Conservation (phyloP, 2,888 invertebrate genomes). For the Orgyia antiqua region DNA sequence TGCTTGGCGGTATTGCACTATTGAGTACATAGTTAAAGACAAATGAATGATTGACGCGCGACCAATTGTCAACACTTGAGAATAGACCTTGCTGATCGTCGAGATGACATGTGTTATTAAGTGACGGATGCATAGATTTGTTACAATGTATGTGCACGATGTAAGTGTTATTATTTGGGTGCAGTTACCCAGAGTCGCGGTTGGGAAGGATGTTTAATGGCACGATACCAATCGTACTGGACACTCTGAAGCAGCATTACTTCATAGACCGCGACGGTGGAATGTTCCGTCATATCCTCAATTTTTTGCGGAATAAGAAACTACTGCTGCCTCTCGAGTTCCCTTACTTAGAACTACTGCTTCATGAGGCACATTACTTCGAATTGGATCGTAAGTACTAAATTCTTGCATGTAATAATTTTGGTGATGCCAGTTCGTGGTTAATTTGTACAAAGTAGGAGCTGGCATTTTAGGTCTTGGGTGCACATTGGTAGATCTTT, state of each 20-base stretch:
- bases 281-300: conserved; percentile 98
- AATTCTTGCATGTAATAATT: too few species aligned
- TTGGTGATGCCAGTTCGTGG: too few species aligned
- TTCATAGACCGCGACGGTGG: conserved; percentile 99
- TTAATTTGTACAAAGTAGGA: too few species aligned
- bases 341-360: conserved; percentile 88
- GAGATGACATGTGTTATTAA: conserved; percentile 12
- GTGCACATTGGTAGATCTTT: too few species aligned
- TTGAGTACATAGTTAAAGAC: too few species aligned
- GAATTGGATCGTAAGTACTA: conserved; percentile 89
- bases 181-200: conserved; percentile 95
- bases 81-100: conserved; percentile 17
- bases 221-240: conserved; percentile 95
- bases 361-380: conserved; percentile 95
- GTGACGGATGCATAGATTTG: conserved; percentile 24
- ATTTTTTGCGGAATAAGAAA: conserved; percentile 95
- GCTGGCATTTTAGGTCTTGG: too few species aligned
- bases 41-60: conserved; percentile 15
- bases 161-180: conserved; percentile 20
- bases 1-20: too few species aligned
- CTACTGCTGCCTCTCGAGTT: conserved; percentile 93
- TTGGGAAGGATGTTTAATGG: conserved; percentile 97
- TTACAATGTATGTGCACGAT: conserved; percentile 13
- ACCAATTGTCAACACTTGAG: conserved; percentile 23
- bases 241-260: conserved; percentile 97